Conservation (phyloP, 2,113 vertebrate species). For the Chrysochloris asiatica region DNA sequence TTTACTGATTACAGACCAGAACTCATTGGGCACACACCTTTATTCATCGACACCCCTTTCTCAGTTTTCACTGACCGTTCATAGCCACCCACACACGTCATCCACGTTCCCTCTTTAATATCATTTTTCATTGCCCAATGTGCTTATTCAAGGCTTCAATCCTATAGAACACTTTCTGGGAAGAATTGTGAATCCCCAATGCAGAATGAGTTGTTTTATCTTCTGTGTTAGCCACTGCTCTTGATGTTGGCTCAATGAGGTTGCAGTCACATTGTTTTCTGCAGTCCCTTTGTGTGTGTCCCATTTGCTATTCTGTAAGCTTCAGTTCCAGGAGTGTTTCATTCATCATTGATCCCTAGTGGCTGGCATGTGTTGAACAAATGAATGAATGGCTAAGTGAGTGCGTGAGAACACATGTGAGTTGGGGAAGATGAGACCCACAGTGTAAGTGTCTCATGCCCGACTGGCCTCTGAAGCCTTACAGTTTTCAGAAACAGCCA, state of each 20-base stretch:
- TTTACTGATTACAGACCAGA: neutral
- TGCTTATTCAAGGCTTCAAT: fast-evolving
- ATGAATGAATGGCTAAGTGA: neutral
- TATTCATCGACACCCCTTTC: fast-evolving
- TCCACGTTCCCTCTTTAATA: neutral
- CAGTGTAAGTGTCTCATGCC: neutral
- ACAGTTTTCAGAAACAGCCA: too few species aligned
- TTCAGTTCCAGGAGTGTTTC: neutral
- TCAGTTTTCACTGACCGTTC: neutral
- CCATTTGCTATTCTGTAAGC: neutral
- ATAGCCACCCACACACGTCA: neutral
- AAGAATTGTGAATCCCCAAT: neutral
- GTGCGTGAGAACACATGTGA: fast-evolving
- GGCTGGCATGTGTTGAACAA: too few species aligned
- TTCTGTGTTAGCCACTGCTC: neutral
- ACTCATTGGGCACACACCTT: neutral
- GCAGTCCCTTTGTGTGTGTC: too few species aligned
- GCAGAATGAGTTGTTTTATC: fast-evolving
- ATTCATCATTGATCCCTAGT: neutral
- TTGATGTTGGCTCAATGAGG: neutral
- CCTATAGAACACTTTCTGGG: fast-evolving
- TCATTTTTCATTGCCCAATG: fast-evolving
- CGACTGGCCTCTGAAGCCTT: neutral
- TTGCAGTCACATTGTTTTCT: fast-evolving
- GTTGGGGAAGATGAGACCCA: neutral